Evolutionary conservation across 2,113 vertebrate genomes (phyloP).

Genomic region (Nibea coibor): DNA sequence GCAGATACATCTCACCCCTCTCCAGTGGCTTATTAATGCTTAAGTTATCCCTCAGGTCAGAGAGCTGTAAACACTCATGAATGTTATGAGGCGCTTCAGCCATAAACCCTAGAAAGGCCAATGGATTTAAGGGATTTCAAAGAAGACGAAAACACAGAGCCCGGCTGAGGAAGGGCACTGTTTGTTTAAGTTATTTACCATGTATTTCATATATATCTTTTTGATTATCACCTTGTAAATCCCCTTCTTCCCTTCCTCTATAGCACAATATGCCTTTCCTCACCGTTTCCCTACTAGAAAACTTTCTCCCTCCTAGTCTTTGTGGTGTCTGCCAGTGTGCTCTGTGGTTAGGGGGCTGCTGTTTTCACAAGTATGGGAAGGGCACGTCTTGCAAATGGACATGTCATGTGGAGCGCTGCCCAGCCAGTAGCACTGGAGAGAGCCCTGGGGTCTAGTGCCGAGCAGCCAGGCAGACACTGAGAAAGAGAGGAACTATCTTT

Average conservation of each 20-base stretch:
- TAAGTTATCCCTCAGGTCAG: constrained; percentile 58
- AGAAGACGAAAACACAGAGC: constrained; percentile 11
- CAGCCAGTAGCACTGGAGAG: constrained; percentile 58
- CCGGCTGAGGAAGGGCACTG: neutral
- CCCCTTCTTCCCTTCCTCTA: neutral
- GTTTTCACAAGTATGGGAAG: constrained; percentile 52
- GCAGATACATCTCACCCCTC: constrained; percentile 45
- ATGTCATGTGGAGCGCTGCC: constrained; percentile 68
- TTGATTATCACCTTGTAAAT: neutral
- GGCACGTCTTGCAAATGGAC: constrained; percentile 67
- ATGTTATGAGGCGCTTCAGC: constrained; percentile 46
- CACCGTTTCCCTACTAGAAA: neutral
- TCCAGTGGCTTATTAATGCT: constrained; percentile 58
- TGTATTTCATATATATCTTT: neutral
- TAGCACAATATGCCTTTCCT: neutral
- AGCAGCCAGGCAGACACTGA: constrained; percentile 52
- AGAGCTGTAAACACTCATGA: constrained; percentile 56
- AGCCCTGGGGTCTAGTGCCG: constrained; percentile 41
- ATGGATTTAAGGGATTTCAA: constrained; percentile 32
- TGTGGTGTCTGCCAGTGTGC: constrained; percentile 20
- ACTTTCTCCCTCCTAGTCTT: neutral
- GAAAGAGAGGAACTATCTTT: constrained; percentile 49
- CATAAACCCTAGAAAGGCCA: constrained; percentile 31
- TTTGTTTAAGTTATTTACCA: neutral
- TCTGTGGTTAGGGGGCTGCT: constrained; percentile 53